These are phyloP conservation scores for Brachionus calyciflorus DNA, from an alignment of 1,140 invertebrate genomes.

Conservation along the genomic window DNA sequence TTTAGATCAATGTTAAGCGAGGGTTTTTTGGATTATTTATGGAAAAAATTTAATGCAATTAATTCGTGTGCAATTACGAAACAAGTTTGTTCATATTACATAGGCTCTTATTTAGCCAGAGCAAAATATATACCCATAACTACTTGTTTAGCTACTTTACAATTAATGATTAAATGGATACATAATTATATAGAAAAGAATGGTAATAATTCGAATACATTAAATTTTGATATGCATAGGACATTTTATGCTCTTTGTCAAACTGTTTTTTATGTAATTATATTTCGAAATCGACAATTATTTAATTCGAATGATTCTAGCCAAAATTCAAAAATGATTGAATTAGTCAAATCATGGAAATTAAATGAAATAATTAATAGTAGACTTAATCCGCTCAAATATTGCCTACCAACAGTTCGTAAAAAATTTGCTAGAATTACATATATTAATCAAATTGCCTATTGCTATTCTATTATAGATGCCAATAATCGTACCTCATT, in stretches of 20 bases:
- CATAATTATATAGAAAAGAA: slow-evolving; percentile 70
- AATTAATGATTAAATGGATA: slow-evolving; percentile 70
- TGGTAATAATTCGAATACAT: slow-evolving; percentile 62
- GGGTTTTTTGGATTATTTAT: slow-evolving; percentile 71
- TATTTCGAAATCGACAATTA: slow-evolving; percentile 79
- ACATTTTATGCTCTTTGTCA: slow-evolving; percentile 87
- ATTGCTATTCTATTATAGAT: slow-evolving; percentile 84
- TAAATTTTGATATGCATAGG: slow-evolving; percentile 68
- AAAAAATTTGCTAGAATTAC: slow-evolving; percentile 79
- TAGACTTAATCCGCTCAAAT: slow-evolving; percentile 77
- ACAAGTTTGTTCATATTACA: slow-evolving; percentile 71
- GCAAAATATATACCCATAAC: slow-evolving; percentile 69
- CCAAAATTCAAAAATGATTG: slow-evolving; percentile 51
- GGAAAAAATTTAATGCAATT: slow-evolving; percentile 71
- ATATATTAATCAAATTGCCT: slow-evolving; percentile 79
- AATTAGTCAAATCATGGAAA: slow-evolving; percentile 28
- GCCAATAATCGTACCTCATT: slow-evolving; percentile 72
- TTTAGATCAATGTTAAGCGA: slow-evolving; percentile 68
- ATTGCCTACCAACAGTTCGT: slow-evolving; percentile 73
- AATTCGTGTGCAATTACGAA: slow-evolving; percentile 68
- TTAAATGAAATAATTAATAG: slow-evolving; percentile 74
- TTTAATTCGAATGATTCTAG: slow-evolving; percentile 63
- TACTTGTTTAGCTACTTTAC: slow-evolving; percentile 67
- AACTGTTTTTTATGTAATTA: slow-evolving; percentile 81
- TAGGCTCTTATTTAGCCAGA: slow-evolving; percentile 72